Base-by-base conservation (phyloP, 1,140 invertebrate genomes). In the Atta texana region DNA sequence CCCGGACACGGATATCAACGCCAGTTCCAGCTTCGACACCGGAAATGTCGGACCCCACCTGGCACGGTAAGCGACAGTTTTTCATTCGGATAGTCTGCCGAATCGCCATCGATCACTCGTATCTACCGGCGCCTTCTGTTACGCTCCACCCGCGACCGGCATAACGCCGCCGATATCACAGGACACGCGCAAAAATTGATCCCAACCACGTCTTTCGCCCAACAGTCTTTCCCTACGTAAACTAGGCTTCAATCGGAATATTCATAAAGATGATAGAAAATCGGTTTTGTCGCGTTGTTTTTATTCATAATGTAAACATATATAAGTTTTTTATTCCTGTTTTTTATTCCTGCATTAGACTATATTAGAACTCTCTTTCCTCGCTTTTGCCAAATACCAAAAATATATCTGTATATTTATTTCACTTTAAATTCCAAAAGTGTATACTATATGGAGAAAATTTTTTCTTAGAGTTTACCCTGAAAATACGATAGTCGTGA, bases 1-100 rank as follows among this genome's bases (percentile, higher is more conserved):
- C 89, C 95, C 94, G 87, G 97, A 97, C 94, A 94, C 95, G 76
- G 96, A 97, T 92, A 96, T 98, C 91, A 96, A 96, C n/a, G 97
- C 97, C 55, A 97, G 97, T 92, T 97, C 97, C 49, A 97, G 96
- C 81, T 97, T 97, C 94, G 97, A 97, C 93, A 96, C 95, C 80
- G 96, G 96, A 86, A 97, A 97, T 91, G 97, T 97, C 51, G 97
- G 97, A 59, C 97, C 97, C 24, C 96, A 96, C 87, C 96, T 96
- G 93, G 97, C 96, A 91, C 96, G 97, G 97, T 97, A 95, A 96
- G 81, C 89, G 80, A 82, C 81, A 63, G 55, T 90, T 90, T 90
- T 90, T 90, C 78, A 85, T 88, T 87, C 80, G 76, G 76, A 87
- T 76, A 44, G 71, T 39, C 55, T 18, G 63, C 64, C 71, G 8